Conservation (phyloP, 37 sponge, comb jelly and placozoan genomes). For the Agelas oroides region DNA sequence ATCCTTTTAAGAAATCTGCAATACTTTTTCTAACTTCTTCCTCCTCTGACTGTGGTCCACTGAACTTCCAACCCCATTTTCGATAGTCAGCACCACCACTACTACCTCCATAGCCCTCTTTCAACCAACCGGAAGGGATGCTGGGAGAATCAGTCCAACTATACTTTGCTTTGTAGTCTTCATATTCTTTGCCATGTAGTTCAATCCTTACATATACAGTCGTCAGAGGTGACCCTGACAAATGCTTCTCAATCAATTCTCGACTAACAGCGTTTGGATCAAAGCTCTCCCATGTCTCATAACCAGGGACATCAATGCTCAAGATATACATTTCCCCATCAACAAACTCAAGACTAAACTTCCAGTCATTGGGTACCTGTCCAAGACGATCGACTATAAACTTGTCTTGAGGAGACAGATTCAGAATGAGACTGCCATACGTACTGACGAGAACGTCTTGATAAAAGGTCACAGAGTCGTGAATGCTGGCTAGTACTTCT, state of each 20-base stretch:
- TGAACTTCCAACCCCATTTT: too few relatives aligned
- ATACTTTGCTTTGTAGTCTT: too few relatives aligned
- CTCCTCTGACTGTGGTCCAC: too few relatives aligned
- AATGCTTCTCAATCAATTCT: not conserved
- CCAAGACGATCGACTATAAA: slow-evolving; percentile 19
- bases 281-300: slow-evolving; percentile 20
- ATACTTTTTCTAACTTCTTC: too few relatives aligned
- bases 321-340: not conserved
- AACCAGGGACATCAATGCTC: not conserved
- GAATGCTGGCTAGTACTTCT: not conserved
- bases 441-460: not conserved
- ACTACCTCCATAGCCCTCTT: too few relatives aligned
- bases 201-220: too few relatives aligned
- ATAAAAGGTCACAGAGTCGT: slow-evolving; percentile 7
- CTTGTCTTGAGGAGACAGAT: not conserved
- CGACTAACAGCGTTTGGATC: not conserved
- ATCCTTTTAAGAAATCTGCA: too few relatives aligned
- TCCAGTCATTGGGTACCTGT: slow-evolving; percentile 4
- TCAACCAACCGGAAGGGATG: too few relatives aligned
- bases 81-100: too few relatives aligned
- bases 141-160: too few relatives aligned
- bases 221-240: not conserved
- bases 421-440: not conserved
- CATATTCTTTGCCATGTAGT: too few relatives aligned
- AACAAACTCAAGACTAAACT: not conserved